Evolutionary conservation across 2,113 vertebrate genomes (phyloP).

Genomic region (Pangasianodon gigas): DNA sequence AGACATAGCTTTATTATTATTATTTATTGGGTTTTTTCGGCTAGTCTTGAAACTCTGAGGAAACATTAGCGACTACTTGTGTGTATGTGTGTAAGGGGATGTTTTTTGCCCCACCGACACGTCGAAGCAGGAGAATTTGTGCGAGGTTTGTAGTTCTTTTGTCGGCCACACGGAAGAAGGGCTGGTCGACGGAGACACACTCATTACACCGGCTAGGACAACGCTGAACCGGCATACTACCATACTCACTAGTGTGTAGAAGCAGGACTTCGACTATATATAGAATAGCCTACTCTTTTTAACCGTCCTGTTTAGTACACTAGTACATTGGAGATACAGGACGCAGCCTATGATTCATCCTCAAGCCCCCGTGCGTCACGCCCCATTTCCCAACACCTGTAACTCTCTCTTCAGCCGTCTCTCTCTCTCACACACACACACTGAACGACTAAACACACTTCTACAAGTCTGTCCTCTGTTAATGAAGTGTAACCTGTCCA

Average conservation of each 20-base stretch:
- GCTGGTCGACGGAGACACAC: not conserved
- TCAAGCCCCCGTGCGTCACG: conserved; percentile 58
- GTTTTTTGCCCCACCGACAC: not conserved
- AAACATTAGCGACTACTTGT: not conserved
- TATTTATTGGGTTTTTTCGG: not conserved
- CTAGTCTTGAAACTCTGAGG: not conserved
- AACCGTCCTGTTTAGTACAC: not conserved
- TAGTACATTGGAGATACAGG: conserved; percentile 3
- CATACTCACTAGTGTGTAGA: not conserved
- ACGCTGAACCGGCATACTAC: not conserved
- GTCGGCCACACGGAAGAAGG: not conserved
- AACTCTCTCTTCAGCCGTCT: conserved; percentile 54
- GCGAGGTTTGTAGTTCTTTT: not conserved
- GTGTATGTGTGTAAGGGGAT: not conserved
- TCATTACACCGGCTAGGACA: not conserved
- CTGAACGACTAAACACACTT: not conserved
- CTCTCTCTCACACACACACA: not conserved
- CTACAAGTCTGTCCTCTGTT: not conserved
- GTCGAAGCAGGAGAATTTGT: not conserved
- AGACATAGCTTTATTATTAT: not conserved
- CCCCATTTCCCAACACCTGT: conserved; percentile 66
- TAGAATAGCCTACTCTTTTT: not conserved
- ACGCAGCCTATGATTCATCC: conserved; percentile 66
- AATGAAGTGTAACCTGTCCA: not conserved
- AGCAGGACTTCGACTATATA: not conserved